These are phyloP conservation scores for Mustelus asterias DNA, from an alignment of 2,113 vertebrate species.

Conservation along the genomic window DNA sequence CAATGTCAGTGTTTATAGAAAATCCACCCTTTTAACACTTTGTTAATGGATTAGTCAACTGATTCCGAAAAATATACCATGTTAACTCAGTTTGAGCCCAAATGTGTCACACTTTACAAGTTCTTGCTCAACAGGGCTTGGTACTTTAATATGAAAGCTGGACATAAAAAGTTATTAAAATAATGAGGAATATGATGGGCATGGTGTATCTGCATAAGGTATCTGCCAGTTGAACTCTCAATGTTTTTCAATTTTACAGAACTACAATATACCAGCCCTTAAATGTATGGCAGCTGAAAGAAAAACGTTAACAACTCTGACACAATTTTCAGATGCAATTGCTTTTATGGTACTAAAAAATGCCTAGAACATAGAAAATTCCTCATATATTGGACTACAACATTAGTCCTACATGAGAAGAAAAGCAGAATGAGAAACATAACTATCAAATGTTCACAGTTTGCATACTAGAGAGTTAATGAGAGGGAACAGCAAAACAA, in stretches of 20 bases:
- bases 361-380: neutral
- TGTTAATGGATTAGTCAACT: neutral
- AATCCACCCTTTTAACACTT: neutral
- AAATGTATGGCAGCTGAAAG: neutral
- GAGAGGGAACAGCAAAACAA: neutral
- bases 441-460: slow-evolving; percentile 6
- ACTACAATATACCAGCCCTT: neutral
- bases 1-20: neutral
- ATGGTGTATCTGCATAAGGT: neutral
- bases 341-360: slow-evolving; percentile 24
- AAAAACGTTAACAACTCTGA: neutral
- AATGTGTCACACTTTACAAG: neutral
- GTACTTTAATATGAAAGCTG: neutral
- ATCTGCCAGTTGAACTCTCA: neutral
- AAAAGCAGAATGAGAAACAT: neutral
- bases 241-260: neutral
- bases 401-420: neutral
- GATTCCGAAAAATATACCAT: neutral
- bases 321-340: slow-evolving; percentile 18
- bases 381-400: neutral
- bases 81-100: neutral
- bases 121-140: neutral
- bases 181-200: neutral
- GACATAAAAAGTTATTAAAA: neutral
- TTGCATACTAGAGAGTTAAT: neutral